Evolutionary conservation across 92 coral and sea anemone species (phyloP).

Genomic region (Parazoanthus swiftii): DNA sequence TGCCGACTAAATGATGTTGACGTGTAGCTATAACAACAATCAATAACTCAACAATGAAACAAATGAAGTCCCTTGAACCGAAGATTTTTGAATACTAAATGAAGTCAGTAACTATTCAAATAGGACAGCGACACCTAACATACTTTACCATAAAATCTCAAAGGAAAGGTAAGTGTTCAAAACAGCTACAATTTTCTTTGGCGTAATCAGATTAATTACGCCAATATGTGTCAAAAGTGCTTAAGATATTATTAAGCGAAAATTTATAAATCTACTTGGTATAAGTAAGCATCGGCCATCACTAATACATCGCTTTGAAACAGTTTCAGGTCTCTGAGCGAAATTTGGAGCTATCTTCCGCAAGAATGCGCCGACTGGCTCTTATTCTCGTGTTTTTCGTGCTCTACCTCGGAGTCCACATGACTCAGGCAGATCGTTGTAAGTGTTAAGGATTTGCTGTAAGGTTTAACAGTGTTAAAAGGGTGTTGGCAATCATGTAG

Average conservation of each 20-base stretch:
- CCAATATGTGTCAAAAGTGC: not conserved
- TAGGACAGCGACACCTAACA: not conserved
- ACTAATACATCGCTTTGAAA: not conserved
- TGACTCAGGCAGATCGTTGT: not conserved
- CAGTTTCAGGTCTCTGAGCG: constrained; percentile 1
- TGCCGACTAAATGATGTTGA: not conserved
- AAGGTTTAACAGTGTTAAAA: too few relatives aligned
- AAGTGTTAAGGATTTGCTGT: too few relatives aligned
- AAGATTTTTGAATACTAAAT: not conserved
- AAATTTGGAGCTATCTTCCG: not conserved
- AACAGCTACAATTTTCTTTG: not conserved
- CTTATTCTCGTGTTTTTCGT: not conserved
- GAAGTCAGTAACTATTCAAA: not conserved
- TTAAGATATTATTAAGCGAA: not conserved
- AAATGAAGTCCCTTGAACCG: not conserved
- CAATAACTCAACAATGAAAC: not conserved
- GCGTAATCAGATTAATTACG: not conserved
- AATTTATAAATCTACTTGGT: too few relatives aligned
- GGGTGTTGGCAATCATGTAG: too few relatives aligned
- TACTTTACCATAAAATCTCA: not conserved
- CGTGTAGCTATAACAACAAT: not conserved
- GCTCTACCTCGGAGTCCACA: not conserved
- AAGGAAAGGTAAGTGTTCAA: not conserved
- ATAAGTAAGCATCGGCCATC: not conserved
- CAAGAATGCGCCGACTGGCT: not conserved